Percentiles rank a stretch among this genome's conserved stretches.
phyloP scores from a whole-genome alignment of 2,888 invertebrate species.

The Saturnia japonica region DNA sequence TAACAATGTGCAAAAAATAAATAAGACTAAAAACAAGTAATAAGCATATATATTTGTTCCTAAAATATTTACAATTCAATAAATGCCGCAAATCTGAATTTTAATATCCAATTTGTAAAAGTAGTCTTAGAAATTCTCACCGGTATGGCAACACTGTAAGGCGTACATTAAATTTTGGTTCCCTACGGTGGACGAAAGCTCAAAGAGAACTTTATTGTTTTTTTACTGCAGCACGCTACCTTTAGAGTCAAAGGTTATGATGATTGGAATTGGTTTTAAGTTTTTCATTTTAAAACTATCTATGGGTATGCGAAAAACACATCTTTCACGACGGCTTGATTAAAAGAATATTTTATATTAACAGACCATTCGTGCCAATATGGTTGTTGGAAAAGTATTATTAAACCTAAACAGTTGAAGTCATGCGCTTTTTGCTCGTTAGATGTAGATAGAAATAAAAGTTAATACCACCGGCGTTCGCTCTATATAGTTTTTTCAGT shows the following conservation, averaged over 20 bases:
- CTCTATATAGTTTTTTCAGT: no score
- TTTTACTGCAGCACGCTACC: constrained; percentile 35
- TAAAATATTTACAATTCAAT: not conserved
- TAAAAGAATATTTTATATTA: not conserved
- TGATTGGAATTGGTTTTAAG: constrained; percentile 9
- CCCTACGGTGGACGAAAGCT: constrained; percentile 33
- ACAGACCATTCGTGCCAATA: no score
- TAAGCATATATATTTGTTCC: not conserved
- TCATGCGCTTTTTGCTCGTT: no score
- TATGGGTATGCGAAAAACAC: no score
- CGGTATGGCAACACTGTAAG: constrained; percentile 32
- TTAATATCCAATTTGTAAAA: not conserved
- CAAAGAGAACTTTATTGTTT: constrained; percentile 49
- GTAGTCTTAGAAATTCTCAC: not conserved
- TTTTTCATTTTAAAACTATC: constrained; percentile 12
- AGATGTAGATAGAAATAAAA: no score
- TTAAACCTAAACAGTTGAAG: no score
- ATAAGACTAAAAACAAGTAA: no score
- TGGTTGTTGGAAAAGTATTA: no score
- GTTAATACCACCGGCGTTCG: no score
- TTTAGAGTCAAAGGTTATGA: constrained; percentile 47
- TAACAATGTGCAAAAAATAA: no score
- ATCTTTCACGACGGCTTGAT: not conserved
- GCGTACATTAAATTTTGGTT: constrained; percentile 42
- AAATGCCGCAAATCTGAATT: not conserved